Evolutionary conservation across 2,888 invertebrate genomes (phyloP).

Genomic region (Mongoloraphidia duomilia): DNA sequence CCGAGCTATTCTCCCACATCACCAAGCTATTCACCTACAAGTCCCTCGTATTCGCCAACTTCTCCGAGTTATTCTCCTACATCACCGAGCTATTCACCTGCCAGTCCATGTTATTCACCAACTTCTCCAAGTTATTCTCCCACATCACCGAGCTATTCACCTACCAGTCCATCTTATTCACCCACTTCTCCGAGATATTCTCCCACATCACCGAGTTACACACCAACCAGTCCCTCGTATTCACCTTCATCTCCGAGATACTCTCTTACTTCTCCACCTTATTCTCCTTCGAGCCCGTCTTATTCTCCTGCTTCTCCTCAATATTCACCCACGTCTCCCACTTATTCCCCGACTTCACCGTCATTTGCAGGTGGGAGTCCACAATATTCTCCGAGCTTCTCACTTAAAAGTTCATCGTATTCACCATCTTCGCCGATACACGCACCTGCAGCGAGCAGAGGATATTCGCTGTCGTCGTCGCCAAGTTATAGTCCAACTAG

Average conservation of each 20-base stretch:
- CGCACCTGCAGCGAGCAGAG: slow-evolving; percentile 54
- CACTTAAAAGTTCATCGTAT: slow-evolving; percentile 66
- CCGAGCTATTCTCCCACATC: slow-evolving; percentile 60
- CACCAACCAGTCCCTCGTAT: no score
- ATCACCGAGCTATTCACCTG: slow-evolving; percentile 62
- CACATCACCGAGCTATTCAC: slow-evolving; percentile 51
- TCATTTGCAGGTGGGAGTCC: slow-evolving; percentile 66
- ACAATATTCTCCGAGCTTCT: slow-evolving; percentile 74
- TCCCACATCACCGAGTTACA: slow-evolving; percentile 65
- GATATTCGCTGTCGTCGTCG: slow-evolving; percentile 54
- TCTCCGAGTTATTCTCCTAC: slow-evolving; percentile 69
- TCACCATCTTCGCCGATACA: slow-evolving; percentile 66
- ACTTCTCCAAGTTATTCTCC: slow-evolving; percentile 55
- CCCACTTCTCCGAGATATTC: slow-evolving; percentile 45
- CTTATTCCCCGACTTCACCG: slow-evolving; percentile 72
- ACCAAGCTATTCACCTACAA: slow-evolving; percentile 65
- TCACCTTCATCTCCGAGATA: slow-evolving; percentile 70
- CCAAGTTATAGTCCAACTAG: slow-evolving; percentile 58
- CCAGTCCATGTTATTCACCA: slow-evolving; percentile 48
- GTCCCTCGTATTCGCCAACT: slow-evolving; percentile 69
- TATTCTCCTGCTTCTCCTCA: no score
- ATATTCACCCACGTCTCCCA: slow-evolving; percentile 67
- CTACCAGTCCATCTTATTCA: slow-evolving; percentile 49
- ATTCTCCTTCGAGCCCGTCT: no score
- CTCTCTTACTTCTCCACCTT: no score